Conservation (phyloP, 2,113 vertebrate species). For the Larimichthys polyactis region DNA sequence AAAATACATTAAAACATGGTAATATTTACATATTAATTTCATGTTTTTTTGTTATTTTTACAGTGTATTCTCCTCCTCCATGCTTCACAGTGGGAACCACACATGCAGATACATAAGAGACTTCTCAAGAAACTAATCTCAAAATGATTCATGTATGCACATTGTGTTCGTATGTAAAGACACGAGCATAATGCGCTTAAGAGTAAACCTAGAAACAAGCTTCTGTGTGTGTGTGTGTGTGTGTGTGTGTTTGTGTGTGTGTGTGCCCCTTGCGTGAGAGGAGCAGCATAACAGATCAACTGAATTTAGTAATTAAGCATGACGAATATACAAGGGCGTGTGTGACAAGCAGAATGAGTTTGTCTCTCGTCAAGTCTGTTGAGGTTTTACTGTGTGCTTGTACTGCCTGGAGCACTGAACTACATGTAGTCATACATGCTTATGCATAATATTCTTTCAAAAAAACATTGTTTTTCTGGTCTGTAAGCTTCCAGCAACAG, state of each 20-base stretch:
- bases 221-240: conserved; percentile 2
- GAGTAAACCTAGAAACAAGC: conserved; percentile 3
- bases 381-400: neutral
- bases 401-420: neutral
- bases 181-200: neutral
- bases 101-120: neutral
- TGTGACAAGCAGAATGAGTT: conserved; percentile 12
- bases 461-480: neutral
- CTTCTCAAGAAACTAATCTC: neutral
- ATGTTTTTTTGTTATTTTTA: no score
- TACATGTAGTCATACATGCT: neutral
- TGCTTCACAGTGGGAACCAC: no score
- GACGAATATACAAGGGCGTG: conserved; percentile 4
- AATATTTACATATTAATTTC: no score
- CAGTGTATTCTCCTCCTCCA: no score
- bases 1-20: no score
- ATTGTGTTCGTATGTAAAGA: neutral
- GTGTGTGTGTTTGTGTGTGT: conserved; percentile 7
- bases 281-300: conserved; percentile 44
- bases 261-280: conserved; percentile 15
- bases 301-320: conserved; percentile 43
- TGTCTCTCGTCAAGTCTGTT: neutral
- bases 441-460: no score
- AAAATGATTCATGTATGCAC: neutral
- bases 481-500: no score